Conservation (phyloP, 2,797 vertebrate species). For the Siniperca undulata region DNA sequence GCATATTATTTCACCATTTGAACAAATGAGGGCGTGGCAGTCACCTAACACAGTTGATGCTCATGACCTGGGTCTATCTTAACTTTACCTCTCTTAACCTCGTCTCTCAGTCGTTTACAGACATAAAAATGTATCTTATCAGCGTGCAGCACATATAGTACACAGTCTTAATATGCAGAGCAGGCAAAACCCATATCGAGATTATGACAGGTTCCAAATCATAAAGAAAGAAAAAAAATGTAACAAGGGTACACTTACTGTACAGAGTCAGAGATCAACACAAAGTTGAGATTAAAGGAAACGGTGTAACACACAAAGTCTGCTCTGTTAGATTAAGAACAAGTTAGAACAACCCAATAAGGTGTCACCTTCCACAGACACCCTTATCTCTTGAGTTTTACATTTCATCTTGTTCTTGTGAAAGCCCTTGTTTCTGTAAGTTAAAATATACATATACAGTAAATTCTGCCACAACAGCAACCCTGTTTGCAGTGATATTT, state of each 20-base stretch:
- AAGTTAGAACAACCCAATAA: not conserved
- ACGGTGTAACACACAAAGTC: not conserved
- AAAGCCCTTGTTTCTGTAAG: not conserved
- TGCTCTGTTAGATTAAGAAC: constrained; percentile 1
- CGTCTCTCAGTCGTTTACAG: not conserved
- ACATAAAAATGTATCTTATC: constrained; percentile 52
- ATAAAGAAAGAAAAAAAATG: constrained; percentile 12
- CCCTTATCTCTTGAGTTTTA: constrained; percentile 31
- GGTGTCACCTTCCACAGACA: constrained; percentile 3
- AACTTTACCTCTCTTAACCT: constrained; percentile 38
- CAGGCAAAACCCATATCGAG: constrained; percentile 7
- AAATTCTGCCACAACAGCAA: constrained; percentile 22
- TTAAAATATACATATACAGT: not conserved
- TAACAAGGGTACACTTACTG: not conserved
- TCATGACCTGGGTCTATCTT: not conserved
- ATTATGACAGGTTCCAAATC: constrained; percentile 2
- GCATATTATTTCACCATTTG: not conserved
- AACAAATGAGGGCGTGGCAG: not conserved
- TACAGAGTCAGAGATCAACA: constrained; percentile 18
- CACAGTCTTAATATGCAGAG: constrained; percentile 37
- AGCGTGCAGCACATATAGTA: not conserved
- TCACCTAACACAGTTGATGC: not conserved
- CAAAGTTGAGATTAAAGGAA: constrained; percentile 12
- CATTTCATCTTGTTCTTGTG: not conserved
- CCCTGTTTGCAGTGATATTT: not conserved